Evolutionary conservation across 2,888 invertebrate species (phyloP).

Genomic region (Pristionchus mayeri): DNA sequence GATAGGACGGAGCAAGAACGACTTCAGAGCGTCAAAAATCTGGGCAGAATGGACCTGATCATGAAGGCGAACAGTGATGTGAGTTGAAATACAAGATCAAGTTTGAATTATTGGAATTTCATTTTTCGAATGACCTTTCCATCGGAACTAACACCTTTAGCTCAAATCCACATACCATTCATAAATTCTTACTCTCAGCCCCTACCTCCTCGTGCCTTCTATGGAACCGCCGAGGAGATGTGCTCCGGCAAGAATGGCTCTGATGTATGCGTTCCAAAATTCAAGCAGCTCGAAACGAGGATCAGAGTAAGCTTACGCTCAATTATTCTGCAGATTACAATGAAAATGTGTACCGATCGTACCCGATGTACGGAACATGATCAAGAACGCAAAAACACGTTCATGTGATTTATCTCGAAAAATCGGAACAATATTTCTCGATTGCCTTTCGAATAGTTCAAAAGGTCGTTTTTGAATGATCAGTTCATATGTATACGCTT

Average conservation of each 20-base stretch:
- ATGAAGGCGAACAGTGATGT: slow-evolving; percentile 55
- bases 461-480: no score
- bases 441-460: no score
- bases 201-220: slow-evolving; percentile 53
- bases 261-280: slow-evolving; percentile 56
- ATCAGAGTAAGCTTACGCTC: no score
- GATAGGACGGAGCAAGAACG: slow-evolving; percentile 41
- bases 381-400: no score
- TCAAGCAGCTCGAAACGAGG: slow-evolving; percentile 61
- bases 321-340: no score
- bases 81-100: slow-evolving; percentile 28
- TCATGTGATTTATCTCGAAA: no score
- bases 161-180: slow-evolving; percentile 14
- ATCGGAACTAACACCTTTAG: no score
- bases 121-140: no score
- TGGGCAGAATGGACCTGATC: slow-evolving; percentile 56
- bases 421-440: no score
- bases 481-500: no score
- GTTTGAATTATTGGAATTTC: not conserved
- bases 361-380: no score
- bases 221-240: slow-evolving; percentile 54
- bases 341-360: no score
- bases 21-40: slow-evolving; percentile 51
- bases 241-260: slow-evolving; percentile 57
- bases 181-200: slow-evolving; percentile 45